Evolutionary conservation across 2,113 vertebrate species (phyloP).

Genomic region (Carettochelys insculpta): DNA sequence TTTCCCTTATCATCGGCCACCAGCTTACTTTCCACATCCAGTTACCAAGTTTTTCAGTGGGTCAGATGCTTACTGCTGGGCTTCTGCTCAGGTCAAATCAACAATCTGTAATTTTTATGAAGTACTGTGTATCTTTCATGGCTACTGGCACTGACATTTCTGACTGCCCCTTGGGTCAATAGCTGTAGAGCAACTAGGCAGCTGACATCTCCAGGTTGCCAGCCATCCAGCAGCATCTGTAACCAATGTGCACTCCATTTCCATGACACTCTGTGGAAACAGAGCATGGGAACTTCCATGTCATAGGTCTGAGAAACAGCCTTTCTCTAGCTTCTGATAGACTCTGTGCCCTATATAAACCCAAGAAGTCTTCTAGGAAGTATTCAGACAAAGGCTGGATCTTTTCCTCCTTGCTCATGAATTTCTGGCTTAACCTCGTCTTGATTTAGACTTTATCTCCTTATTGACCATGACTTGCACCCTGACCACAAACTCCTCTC

Average conservation of each 20-base stretch:
- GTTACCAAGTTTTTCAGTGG: too few species aligned
- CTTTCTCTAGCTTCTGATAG: background rate
- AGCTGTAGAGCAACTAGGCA: background rate
- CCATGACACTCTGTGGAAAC: background rate
- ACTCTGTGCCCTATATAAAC: background rate
- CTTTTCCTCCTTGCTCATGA: background rate
- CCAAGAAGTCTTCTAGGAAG: background rate
- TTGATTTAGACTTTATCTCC: background rate
- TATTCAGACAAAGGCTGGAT: background rate
- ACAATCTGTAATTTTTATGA: too few species aligned
- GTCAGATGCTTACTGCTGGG: too few species aligned
- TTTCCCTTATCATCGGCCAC: too few species aligned
- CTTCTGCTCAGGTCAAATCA: too few species aligned
- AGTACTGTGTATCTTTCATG: too few species aligned
- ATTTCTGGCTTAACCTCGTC: background rate
- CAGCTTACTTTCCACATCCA: too few species aligned
- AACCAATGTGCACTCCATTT: background rate
- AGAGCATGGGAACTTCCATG: background rate
- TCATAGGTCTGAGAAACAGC: background rate
- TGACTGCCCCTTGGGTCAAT: too few species aligned
- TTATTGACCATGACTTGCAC: too few species aligned
- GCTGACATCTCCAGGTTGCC: background rate
- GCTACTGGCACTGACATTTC: too few species aligned
- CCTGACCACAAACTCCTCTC: too few species aligned
- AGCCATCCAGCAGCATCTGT: background rate